Evolutionary conservation across 2,888 invertebrate species (phyloP), one percentile per base, ranked within the genome.

Genomic region (Gortyna flavago): DNA sequence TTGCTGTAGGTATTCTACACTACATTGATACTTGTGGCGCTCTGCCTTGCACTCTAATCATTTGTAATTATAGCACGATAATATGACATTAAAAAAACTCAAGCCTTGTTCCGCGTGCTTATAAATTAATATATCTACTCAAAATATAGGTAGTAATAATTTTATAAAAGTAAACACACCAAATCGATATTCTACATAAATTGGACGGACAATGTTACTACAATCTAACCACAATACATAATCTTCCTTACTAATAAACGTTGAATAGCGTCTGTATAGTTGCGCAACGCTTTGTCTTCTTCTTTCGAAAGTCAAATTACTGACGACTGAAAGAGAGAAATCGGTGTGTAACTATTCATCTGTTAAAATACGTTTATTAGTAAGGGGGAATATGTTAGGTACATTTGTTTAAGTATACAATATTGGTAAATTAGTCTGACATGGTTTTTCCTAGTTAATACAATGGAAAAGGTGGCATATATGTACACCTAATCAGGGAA

Each of bases 141-240:
- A 32, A 32, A 61, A 51, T 51, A 51, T 51, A 51, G 51, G 8
- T 9, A 61, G 18, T 8, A 67, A 29, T 48, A 11, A 21, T 35
- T 44, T 21, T 5, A 21, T n/a, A 21, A 71, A 62, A 62, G 32
- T 79, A 62, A 32, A 38, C 38, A 59, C 65, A 66, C 41, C 48
- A 66, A 66, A 79, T 29, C 21, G 16, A 21, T 62, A 73, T 25
- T 9, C 21, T 62, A 61, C 11, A 35, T 64, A 32, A 76, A 48
- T 68, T 44, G 62, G 44, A 77, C 35, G 35, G 62, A 62, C 29
- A 70, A 21, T 32, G n/a, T 25, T 21, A 64, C 16, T 51, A 59
- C 8, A 21, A 8, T 21, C 4, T 32, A 32, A 29, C 57, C 2
- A 48, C 32, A 0, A 48, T 32, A 65, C 29, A 57, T 72, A 35